phyloP scores from a whole-genome alignment of 2,113 vertebrate genomes.

The Choloepus hoffmanni region DNA sequence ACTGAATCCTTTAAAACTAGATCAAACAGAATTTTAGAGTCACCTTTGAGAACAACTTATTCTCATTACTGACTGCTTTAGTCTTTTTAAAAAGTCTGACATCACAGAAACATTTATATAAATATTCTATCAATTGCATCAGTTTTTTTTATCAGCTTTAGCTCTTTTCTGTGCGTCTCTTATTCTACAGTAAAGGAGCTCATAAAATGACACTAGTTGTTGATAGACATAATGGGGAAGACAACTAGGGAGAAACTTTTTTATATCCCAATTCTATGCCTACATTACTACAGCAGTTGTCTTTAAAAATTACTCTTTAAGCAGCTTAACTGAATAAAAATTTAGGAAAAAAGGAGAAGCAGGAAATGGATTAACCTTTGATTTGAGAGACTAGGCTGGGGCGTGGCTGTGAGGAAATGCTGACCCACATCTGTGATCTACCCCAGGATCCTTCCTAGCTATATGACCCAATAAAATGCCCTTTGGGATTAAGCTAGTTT shows the following conservation, averaged over 20 bases:
- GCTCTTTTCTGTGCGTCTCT: neutral
- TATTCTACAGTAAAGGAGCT: neutral
- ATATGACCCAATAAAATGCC: no score
- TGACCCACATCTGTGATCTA: neutral
- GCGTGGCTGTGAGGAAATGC: neutral
- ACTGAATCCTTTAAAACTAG: conserved; percentile 62
- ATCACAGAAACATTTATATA: conserved; percentile 19
- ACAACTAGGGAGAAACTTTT: neutral
- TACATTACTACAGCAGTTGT: neutral
- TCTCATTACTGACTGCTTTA: neutral
- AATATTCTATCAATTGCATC: conserved; percentile 15
- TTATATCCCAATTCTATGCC: neutral
- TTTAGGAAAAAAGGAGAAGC: neutral
- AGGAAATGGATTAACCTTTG: neutral
- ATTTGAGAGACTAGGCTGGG: neutral
- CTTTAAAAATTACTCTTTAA: conserved; percentile 35
- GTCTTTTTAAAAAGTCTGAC: neutral
- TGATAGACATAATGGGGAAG: neutral
- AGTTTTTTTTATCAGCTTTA: conserved; percentile 38
- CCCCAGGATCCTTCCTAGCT: neutral
- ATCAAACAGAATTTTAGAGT: conserved; percentile 9
- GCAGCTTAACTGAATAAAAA: neutral
- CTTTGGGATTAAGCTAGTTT: neutral
- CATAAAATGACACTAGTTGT: neutral
- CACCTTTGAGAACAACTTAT: conserved; percentile 31